Base-by-base conservation (phyloP, 2,888 invertebrate species). In the Oscheius onirici region DNA sequence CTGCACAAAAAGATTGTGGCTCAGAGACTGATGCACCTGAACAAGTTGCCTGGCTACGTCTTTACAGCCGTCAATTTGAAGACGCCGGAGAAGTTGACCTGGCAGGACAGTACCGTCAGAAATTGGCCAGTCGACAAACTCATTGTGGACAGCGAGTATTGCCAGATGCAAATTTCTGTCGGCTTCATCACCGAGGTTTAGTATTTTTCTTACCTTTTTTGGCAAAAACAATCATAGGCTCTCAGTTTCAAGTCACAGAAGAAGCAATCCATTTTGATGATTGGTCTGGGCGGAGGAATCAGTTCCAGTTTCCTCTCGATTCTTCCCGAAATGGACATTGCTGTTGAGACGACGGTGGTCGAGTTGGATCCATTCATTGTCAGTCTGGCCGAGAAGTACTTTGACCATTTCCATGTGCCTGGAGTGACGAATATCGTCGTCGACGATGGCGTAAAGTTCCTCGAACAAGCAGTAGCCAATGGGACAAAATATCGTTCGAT, bases 111-210 rank as follows among this genome's bases (percentile, higher is more conserved):
- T 13, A 65, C 72, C 17, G 70, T 75, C 0, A 26, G 71, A 24
- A 34, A 75, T 20, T 78, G 78, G 78, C 74, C 74, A 3, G 75
- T 78, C 15, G 74, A 78, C 54, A 78, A 78, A 40, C 44, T 78
- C 8, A 73, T 75, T 15, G 69, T 78, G n/a, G 74, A 74, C 61
- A 51, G 70, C n/a, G 55, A 73, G 66, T 78, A 78, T 67, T 49
- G 46, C 28, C 63, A 63, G 28, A 69, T 73, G 17, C 52, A 75
- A 51, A 66, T 75, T 28, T 73, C 77, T 40, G 51, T 75, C 17
- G 75, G 77, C 20, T 77, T 77, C 61, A 68, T 77, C 43, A 77
- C 73, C 58, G 73, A 73, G 26, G 73, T 75, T 26, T 15, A 10
- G 13, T 11, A 8, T 26, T 40, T 2, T 3, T 17, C 5, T 63